Evolutionary conservation across 2,797 vertebrate genomes (phyloP), one percentile per base, ranked within the genome.

Genomic region (Argya squamiceps): DNA sequence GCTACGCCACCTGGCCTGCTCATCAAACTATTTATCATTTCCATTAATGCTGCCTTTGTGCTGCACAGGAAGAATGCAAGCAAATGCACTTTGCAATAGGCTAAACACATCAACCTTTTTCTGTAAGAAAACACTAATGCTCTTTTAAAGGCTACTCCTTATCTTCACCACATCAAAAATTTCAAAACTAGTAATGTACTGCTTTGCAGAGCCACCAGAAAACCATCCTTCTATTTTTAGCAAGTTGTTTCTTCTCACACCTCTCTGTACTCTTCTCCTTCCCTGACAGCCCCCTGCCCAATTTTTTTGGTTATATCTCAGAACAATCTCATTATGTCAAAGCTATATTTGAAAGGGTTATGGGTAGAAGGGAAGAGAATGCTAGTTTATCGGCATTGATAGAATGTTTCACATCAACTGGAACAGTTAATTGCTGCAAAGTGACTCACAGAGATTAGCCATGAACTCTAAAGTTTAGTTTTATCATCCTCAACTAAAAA

Each of bases 21-120:
- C 96, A 83, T 95, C 86, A 97, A 93, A 73, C 94, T 95, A 97
- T 98, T 98, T 95, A 97, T 98, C 97, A 97, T 95, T 95, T 95
- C 78, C 14, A 22, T 95, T 97, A 97, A 97, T 95, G 87, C 89
- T 86, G 87, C 68, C 92, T 96, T 96, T 90, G 71, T 96, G 80
- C 71, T 81, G 26, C 64, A 94, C 93, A 96, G 91, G 96, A 84
- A 97, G 89, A 96, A 94, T 93, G 87, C 39, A 73, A 64, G 56
- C 37, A 91, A 97, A 76, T 47, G 19, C 44, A 18, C n/a, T 93
- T 74, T 92, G 95, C 87, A 96, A 91, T 59, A 92, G 96, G 43
- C 82, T 89, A 71, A 84, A 88, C 82, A 94, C 91, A 87, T 17
- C 55, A 93, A 94, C 59, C 83, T 92, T 74, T 91, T 82, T 88